These are phyloP conservation scores for Alauda arvensis DNA, from an alignment of 2,797 vertebrate genomes.

Conservation along the genomic window DNA sequence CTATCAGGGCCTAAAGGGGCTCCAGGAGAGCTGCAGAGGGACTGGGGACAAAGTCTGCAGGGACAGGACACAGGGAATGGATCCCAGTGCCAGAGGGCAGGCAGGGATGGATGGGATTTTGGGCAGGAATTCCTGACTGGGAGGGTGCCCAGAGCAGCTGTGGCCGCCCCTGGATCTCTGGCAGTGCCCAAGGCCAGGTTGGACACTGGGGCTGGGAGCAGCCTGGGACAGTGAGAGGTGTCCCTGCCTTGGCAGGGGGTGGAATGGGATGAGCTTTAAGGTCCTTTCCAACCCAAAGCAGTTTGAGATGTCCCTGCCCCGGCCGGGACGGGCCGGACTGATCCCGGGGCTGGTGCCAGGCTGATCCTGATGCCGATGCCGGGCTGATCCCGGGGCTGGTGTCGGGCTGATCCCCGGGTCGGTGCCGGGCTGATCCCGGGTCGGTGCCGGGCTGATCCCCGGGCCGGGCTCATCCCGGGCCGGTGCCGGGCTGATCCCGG, in stretches of 20 bases:
- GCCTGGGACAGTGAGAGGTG: background rate
- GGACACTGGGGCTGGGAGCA: no score
- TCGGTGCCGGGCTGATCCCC: background rate
- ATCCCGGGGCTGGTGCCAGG: background rate
- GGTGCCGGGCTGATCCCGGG: no score
- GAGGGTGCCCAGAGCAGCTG: background rate
- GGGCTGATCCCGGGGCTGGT: no score
- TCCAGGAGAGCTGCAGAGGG: background rate
- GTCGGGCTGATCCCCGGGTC: no score
- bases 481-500: background rate
- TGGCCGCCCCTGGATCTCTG: background rate
- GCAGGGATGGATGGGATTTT: no score
- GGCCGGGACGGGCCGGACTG: background rate
- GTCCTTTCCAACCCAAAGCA: no score
- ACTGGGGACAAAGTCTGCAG: accelerated
- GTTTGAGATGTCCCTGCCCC: background rate
- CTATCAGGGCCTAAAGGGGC: accelerated
- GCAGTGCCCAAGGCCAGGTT: background rate
- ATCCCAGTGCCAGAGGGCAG: background rate
- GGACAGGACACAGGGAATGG: background rate
- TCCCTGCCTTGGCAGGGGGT: background rate
- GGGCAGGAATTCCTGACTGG: background rate
- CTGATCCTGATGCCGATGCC: background rate
- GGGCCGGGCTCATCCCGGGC: background rate
- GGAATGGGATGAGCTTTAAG: no score